Base-by-base conservation (phyloP, 2,888 invertebrate genomes). In the Abrostola tripartita region DNA sequence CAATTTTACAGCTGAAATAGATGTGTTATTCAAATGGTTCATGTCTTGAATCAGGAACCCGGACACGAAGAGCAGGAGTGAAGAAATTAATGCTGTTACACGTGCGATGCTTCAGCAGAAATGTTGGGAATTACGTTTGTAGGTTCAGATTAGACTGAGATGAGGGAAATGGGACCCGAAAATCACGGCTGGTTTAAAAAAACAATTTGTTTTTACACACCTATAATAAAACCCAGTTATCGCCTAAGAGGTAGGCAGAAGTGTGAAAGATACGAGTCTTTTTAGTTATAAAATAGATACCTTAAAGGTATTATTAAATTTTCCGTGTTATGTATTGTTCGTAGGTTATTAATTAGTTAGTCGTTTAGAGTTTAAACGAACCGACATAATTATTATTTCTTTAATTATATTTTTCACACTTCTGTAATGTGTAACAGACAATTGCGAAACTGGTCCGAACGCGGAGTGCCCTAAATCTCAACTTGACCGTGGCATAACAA, bases 401-500 rank as follows among this genome's bases (percentile, higher is more conserved):
- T n/a, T n/a, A n/a, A n/a, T n/a, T n/a, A n/a, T 9, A 40, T 7
- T 40, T 40, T 5, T 1, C 7, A 40, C 40, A 40, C 7, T 10
- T 11, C 36, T 36, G 35, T 36, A 14, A 11, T 2, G 35, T 38
- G 7, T n/a, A 38, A 12, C 14, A 47, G 0, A 47, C 6, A 35
- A 68, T 71, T 61, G 58, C 58, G 68, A 57, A 79, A 78, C 52
- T 61, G 57, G 77, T 57, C 9, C 59, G 59, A 65, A 61, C 52
- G 50, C 55, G 52, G 42, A 52, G 9, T 54, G 80, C 54, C 81
- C 82, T 65, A 77, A 79, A 82, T 82, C 67, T 62, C 66, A 72
- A 78, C 58, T 74, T 81, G 71, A 79, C 83, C 79, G 83, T 81
- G 79, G 78, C 85, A 81, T 75, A 68, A 71, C 70, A 57, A 74